phyloP scores from a whole-genome alignment of 2,113 vertebrate species.

The Spermophilus dauricus region DNA sequence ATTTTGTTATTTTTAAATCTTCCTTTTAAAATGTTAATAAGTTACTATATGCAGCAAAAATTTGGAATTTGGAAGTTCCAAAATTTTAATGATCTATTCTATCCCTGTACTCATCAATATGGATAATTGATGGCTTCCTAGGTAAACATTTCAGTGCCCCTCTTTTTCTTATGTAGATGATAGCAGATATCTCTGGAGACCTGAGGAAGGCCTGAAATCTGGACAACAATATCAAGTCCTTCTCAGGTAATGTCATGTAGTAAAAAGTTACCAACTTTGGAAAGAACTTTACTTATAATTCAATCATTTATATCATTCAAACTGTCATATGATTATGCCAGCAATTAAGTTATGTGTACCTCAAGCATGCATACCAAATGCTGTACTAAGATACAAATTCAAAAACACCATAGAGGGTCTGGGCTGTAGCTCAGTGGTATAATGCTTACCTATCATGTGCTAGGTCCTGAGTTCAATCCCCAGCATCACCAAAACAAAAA shows the following conservation, averaged over 20 bases:
- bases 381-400: background rate
- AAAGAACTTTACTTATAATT: constrained; percentile 33
- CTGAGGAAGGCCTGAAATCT: background rate
- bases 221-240: background rate
- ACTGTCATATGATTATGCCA: background rate
- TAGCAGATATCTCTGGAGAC: background rate
- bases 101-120: background rate
- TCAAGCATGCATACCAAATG: background rate
- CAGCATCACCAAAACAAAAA: no score
- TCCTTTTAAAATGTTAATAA: background rate
- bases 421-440: no score
- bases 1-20: background rate
- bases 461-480: no score
- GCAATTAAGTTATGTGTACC: background rate
- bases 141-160: background rate
- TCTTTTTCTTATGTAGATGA: background rate
- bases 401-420: background rate
- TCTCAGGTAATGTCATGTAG: background rate
- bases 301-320: background rate
- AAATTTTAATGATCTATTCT: constrained; percentile 33
- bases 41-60: background rate
- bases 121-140: background rate
- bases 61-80: constrained; percentile 37
- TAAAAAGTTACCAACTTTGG: background rate
- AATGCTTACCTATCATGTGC: no score